phyloP scores from a whole-genome alignment of 2,113 vertebrate genomes.

The Ariopsis seemanni region DNA sequence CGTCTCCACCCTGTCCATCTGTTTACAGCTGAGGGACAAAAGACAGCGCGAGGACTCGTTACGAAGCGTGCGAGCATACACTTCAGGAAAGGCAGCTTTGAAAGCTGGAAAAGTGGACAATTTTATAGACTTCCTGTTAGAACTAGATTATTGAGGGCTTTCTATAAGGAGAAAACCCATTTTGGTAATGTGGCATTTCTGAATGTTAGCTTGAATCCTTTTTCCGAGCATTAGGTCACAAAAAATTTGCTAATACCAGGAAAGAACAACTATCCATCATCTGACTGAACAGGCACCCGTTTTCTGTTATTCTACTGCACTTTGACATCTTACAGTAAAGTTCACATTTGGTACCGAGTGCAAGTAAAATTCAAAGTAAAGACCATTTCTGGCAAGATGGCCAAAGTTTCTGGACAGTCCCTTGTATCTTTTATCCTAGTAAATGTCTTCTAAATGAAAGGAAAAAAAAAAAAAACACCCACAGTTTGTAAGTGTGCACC shows the following conservation, averaged over 20 bases:
- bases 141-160: background rate
- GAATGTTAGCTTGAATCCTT: background rate
- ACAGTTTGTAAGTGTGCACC: background rate
- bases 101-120: background rate
- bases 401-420: background rate
- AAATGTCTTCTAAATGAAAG: background rate
- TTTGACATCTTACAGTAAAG: background rate
- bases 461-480: background rate
- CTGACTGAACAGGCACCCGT: background rate
- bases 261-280: background rate
- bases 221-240: background rate
- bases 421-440: background rate
- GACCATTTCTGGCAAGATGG: background rate
- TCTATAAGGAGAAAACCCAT: background rate
- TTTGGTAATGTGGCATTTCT: background rate
- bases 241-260: background rate
- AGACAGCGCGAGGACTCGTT: slow-evolving; percentile 28
- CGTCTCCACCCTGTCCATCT: slow-evolving; percentile 67
- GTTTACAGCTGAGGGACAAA: slow-evolving; percentile 65
- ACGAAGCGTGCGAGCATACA: background rate
- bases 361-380: background rate
- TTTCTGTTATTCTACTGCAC: background rate
- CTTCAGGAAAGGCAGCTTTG: background rate
- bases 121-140: background rate
- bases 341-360: background rate